Evolutionary conservation across 2,113 vertebrate species (phyloP).

Genomic region (Istiophorus platypterus): DNA sequence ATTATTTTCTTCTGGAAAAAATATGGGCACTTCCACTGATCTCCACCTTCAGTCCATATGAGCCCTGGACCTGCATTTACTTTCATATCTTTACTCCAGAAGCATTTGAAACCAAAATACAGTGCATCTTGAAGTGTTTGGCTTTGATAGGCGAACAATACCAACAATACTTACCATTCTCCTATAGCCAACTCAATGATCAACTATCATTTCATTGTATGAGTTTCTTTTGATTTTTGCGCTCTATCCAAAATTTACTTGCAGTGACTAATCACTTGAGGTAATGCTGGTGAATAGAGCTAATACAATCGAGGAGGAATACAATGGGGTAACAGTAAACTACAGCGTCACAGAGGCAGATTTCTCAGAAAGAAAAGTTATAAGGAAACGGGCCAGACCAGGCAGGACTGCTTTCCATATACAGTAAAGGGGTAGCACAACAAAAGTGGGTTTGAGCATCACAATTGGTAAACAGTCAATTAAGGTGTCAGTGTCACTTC

Average conservation of each 20-base stretch:
- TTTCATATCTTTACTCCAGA: neutral
- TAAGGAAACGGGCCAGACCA: neutral
- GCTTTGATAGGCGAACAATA: slow-evolving; percentile 26
- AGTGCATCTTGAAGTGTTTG: slow-evolving; percentile 5
- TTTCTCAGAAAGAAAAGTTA: neutral
- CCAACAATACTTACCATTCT: slow-evolving; percentile 49
- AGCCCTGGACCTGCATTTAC: neutral
- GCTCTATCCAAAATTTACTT: slow-evolving; percentile 2
- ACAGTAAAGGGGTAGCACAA: neutral
- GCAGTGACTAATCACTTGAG: slow-evolving; percentile 5
- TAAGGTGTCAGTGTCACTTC: neutral
- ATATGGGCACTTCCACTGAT: neutral
- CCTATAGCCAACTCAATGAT: slow-evolving; percentile 33
- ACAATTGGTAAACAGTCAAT: neutral
- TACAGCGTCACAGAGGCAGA: neutral
- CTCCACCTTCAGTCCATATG: neutral
- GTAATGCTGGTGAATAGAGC: slow-evolving; percentile 9
- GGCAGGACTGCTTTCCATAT: neutral
- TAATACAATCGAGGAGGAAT: neutral
- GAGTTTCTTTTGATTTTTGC: slow-evolving; percentile 50
- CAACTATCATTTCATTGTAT: slow-evolving; percentile 36
- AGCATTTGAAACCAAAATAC: neutral
- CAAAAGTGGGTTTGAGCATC: neutral
- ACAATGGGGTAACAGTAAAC: neutral
- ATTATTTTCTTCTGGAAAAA: neutral